Conservation (phyloP, 2,888 invertebrate species). For the Icerya purchasi region DNA sequence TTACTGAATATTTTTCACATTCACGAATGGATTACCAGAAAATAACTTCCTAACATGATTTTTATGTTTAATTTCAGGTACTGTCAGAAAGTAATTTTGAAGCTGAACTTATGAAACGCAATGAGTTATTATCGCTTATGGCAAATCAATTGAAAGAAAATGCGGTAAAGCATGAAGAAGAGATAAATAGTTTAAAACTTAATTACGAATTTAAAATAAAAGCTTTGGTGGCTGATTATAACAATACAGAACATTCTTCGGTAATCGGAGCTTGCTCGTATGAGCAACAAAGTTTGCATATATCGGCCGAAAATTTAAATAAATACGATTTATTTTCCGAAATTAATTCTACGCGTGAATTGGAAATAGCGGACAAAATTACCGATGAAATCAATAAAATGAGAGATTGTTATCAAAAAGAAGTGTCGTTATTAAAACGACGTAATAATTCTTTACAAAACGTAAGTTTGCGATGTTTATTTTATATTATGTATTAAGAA, state of each 20-base stretch:
- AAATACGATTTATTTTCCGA: background rate
- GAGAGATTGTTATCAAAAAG: constrained; percentile 3
- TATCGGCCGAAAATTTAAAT: background rate
- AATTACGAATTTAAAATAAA: background rate
- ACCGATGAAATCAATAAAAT: constrained; percentile 6
- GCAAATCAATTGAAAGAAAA: background rate
- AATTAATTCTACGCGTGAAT: background rate
- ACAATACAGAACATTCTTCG: background rate
- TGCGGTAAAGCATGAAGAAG: background rate
- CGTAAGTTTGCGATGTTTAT: no score
- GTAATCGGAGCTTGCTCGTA: background rate
- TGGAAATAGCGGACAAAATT: constrained; percentile 3
- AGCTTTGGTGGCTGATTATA: background rate
- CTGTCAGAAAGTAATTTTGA: no score
- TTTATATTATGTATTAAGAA: no score
- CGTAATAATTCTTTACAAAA: background rate
- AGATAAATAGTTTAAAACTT: background rate
- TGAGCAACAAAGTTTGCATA: background rate
- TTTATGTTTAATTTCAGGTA: no score
- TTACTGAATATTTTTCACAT: no score
- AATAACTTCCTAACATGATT: no score
- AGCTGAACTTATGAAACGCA: background rate
- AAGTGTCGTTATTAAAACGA: background rate
- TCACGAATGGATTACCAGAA: no score
- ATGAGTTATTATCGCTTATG: background rate